Evolutionary conservation across 2,888 invertebrate species (phyloP).

Genomic region (Poecilus cupreus): DNA sequence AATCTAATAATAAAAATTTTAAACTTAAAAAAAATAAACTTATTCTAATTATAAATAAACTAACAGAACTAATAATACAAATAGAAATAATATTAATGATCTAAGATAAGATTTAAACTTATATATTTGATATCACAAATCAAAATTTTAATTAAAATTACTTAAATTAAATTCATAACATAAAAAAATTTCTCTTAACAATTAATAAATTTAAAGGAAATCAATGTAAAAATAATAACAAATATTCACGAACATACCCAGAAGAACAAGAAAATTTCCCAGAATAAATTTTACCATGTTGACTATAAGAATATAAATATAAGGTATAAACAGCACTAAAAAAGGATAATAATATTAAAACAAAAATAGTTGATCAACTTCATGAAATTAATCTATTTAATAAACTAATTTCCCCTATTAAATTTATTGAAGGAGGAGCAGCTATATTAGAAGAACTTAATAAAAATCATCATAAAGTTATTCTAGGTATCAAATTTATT

Average conservation of each 20-base stretch:
- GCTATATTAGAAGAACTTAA: slow-evolving; percentile 79
- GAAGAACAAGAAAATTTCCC: no score
- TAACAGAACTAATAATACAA: no score
- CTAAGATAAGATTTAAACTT: slow-evolving; percentile 71
- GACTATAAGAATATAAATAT: slow-evolving; percentile 78
- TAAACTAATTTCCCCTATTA: slow-evolving; percentile 81
- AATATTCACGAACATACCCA: no score
- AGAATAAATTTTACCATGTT: no score
- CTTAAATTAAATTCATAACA: slow-evolving; percentile 77
- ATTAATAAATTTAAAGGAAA: no score
- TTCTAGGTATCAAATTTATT: no score
- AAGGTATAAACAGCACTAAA: slow-evolving; percentile 80
- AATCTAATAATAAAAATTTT: slow-evolving; percentile 72
- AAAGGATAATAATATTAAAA: no score
- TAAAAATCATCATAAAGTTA: slow-evolving; percentile 81
- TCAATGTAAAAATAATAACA: no score
- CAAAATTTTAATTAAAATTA: slow-evolving; percentile 82
- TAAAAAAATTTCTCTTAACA: slow-evolving; percentile 75
- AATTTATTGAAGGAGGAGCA: slow-evolving; percentile 79
- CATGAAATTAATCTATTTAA: slow-evolving; percentile 77
- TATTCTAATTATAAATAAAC: no score
- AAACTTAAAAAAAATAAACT: slow-evolving; percentile 71
- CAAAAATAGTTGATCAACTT: slow-evolving; percentile 74
- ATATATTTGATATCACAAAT: slow-evolving; percentile 81
- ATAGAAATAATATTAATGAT: no score